These are phyloP conservation scores for Cantharis rustica DNA, from an alignment of 2,888 invertebrate species.

Conservation along the genomic window DNA sequence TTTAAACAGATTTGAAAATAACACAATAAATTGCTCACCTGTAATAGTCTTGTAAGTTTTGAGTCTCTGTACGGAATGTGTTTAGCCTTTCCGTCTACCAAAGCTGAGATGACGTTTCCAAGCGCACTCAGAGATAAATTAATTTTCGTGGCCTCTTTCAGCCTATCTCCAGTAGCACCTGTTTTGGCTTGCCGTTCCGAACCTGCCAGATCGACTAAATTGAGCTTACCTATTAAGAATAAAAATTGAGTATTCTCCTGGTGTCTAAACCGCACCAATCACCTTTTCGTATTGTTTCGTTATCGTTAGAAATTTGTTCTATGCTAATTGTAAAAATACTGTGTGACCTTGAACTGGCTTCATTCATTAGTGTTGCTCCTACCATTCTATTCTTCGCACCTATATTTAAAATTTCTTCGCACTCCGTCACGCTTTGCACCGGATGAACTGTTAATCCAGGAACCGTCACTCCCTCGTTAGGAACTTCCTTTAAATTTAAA, in stretches of 20 bases:
- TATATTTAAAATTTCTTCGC: slow-evolving; percentile 72
- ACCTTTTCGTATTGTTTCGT: slow-evolving; percentile 53
- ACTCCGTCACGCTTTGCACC: slow-evolving; percentile 79
- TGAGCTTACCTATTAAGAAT: slow-evolving; percentile 69
- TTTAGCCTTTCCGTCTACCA: slow-evolving; percentile 81
- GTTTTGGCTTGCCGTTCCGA: slow-evolving; percentile 83
- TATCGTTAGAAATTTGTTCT: slow-evolving; percentile 72
- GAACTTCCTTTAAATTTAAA: slow-evolving; percentile 59
- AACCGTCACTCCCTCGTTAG: slow-evolving; percentile 60
- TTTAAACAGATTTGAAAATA: slow-evolving; percentile 2
- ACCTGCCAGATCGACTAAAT: slow-evolving; percentile 88
- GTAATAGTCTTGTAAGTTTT: slow-evolving; percentile 78
- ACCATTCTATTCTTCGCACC: slow-evolving; percentile 82
- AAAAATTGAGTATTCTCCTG: background rate
- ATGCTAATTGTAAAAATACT: slow-evolving; percentile 85
- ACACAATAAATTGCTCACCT: slow-evolving; percentile 56
- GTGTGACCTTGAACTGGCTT: slow-evolving; percentile 83
- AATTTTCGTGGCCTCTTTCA: slow-evolving; percentile 89
- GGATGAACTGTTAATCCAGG: slow-evolving; percentile 71
- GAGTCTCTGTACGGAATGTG: slow-evolving; percentile 85
- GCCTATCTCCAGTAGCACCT: slow-evolving; percentile 82
- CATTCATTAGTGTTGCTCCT: slow-evolving; percentile 89
- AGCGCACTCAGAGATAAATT: slow-evolving; percentile 85
- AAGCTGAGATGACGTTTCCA: slow-evolving; percentile 87
- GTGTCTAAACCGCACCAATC: background rate